Conservation (phyloP, 1,140 invertebrate genomes). For the Zaprionus taronus region DNA sequence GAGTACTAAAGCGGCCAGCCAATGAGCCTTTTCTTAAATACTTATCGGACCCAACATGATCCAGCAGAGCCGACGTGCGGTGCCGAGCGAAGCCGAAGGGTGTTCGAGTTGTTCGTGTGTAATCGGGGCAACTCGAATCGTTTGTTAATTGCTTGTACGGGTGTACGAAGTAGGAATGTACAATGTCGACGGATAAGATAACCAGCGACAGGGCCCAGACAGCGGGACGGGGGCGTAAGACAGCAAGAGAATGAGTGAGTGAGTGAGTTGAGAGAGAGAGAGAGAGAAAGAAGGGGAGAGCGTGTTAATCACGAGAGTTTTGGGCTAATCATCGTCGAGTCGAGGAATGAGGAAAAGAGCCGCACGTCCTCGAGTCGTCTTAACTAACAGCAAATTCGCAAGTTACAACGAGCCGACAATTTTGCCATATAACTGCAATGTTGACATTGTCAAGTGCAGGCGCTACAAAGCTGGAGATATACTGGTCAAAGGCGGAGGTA, state of each 20-base stretch:
- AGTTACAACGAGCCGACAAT: conserved; percentile 12
- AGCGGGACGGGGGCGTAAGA: conserved; percentile 4
- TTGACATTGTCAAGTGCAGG: conserved; percentile 12
- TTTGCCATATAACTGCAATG: conserved; percentile 14
- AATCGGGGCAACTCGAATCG: conserved; percentile 57
- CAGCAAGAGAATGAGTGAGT: background rate
- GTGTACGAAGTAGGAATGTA: conserved; percentile 74
- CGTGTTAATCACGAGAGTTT: conserved; percentile 34
- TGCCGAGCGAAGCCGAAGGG: background rate
- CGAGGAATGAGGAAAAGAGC: conserved; percentile 31
- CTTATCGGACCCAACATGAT: conserved; percentile 15
- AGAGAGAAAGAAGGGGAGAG: background rate
- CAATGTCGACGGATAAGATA: conserved; percentile 73
- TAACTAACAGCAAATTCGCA: conserved; percentile 1
- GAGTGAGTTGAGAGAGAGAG: background rate
- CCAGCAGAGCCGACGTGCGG: background rate
- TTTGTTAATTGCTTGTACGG: conserved; percentile 82
- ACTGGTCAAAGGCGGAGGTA: no score
- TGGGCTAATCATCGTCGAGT: conserved; percentile 14
- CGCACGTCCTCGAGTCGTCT: conserved; percentile 7
- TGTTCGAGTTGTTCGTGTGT: background rate
- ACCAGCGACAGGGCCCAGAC: background rate
- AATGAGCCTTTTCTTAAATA: conserved; percentile 68
- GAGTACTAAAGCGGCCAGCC: conserved; percentile 60
- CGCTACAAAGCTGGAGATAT: conserved; percentile 3